Evolutionary conservation across 2,797 vertebrate species (phyloP), one percentile per base, ranked within the genome.

Genomic region (Sebastes steindachneri): DNA sequence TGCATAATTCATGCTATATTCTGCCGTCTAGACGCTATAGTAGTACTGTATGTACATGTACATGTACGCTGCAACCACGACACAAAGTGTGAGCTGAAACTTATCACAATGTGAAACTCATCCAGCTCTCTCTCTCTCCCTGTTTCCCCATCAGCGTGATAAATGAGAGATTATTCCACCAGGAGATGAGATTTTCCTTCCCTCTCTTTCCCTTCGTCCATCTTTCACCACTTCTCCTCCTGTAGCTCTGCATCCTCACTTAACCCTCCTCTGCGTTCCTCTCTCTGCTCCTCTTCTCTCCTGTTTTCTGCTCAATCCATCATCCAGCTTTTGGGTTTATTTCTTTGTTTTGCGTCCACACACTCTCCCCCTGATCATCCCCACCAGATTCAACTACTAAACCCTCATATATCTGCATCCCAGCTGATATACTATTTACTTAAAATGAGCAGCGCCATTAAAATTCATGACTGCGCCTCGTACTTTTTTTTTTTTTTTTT

Each of bases 1-100:
- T 96, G 93, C 93, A 96, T 96, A 94, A 96, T 96, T 96, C 90
- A 96, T 96, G 86, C 80, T 88, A 92, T 90, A 93, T 92, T 94
- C 87, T 89, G 77, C 84, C 53, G 93, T 95, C 94, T 95, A 95
- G 94, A 95, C 94, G 11, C 83, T 74, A 74, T 72, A 73, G 85
- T 65, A 74, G 48, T 53, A 53, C 48, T n/a, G 48, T 53, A 53
- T 85, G 79, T 72, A 64, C 64, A 53, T 85, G 79, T 70, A 67
- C 64, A 76, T 80, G 73, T 71, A 55, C 37, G 67, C 86, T 63
- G 77, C 75, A 81, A 82, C 74, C 23, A 53, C 19, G 66, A 35
- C 60, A 64, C 54, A 14, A 14, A 71, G 53, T 51, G 71, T 41
- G 21, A 75, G 64, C 76, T 14, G 25, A 79, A 89, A 84, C 75